These are phyloP conservation scores for Thalassaphorura encarpata DNA, from an alignment of 1,140 invertebrate species.

Conservation along the genomic window DNA sequence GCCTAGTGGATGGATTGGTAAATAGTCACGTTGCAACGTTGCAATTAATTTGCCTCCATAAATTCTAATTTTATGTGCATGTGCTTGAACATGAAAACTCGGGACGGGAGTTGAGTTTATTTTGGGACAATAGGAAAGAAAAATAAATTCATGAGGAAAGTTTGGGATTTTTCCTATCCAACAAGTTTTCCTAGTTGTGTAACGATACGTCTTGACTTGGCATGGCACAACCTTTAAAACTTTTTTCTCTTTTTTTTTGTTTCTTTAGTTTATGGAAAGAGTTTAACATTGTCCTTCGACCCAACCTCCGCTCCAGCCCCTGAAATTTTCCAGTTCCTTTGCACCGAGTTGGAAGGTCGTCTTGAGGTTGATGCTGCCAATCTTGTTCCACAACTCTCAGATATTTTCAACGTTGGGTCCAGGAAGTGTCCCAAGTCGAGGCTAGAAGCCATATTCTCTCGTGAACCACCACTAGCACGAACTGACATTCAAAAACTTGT, in stretches of 20 bases:
- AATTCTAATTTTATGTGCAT: too few species aligned
- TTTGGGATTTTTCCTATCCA: too few species aligned
- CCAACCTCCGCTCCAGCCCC: conserved; percentile 14
- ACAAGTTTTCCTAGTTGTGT: neutral
- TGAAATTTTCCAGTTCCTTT: conserved; percentile 16
- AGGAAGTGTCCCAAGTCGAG: neutral
- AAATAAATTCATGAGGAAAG: too few species aligned
- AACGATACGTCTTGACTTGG: too few species aligned
- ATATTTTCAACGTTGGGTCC: conserved; percentile 10
- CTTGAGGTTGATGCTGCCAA: conserved; percentile 10
- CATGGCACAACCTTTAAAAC: too few species aligned
- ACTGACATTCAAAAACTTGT: neutral
- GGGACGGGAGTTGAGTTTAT: too few species aligned
- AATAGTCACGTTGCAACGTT: too few species aligned
- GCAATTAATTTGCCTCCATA: too few species aligned
- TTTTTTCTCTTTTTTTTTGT: conserved; percentile 9
- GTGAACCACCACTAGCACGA: too few species aligned
- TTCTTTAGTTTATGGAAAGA: conserved; percentile 24
- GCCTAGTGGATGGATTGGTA: too few species aligned
- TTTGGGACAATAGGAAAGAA: too few species aligned
- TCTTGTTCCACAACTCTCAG: conserved; percentile 14
- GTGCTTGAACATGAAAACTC: too few species aligned
- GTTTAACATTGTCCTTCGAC: conserved; percentile 21
- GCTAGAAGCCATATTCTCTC: neutral
- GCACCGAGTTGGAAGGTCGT: conserved; percentile 20